Conservation (phyloP, 2,113 vertebrate genomes). For the Sturnira hondurensis region DNA sequence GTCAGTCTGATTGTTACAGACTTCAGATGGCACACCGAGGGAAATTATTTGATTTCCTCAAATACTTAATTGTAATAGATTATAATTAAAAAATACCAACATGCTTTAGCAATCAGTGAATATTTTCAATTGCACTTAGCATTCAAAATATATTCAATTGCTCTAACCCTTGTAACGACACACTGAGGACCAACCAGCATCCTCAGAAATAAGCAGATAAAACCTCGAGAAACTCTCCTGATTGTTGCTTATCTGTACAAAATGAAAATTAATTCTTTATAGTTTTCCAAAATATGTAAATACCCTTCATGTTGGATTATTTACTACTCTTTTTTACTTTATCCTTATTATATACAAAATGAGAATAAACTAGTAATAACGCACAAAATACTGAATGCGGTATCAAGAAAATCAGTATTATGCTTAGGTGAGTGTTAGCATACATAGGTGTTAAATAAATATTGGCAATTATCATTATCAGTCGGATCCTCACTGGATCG, state of each 20-base stretch:
- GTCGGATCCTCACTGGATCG: not conserved
- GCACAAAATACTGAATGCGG: not conserved
- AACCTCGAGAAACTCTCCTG: not conserved
- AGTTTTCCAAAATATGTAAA: not conserved
- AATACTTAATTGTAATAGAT: not conserved
- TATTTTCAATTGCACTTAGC: not conserved
- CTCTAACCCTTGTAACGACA: not conserved
- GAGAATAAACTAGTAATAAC: not conserved
- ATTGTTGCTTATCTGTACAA: not conserved
- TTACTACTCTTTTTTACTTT: not conserved
- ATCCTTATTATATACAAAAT: not conserved
- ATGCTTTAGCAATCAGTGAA: not conserved
- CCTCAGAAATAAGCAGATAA: not conserved
- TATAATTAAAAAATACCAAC: not conserved
- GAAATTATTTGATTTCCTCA: not conserved
- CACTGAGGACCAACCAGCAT: not conserved
- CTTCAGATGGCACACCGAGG: not conserved
- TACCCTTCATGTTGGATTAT: not conserved
- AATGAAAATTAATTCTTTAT: not conserved
- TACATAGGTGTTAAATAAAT: not conserved
- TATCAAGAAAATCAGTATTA: not conserved
- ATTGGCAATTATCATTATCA: not conserved
- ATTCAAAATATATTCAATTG: not conserved
- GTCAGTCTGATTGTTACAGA: not conserved
- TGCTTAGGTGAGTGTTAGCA: not conserved